phyloP scores from a whole-genome alignment of 2,797 vertebrate species.

The Hapalemur alaotrensis region DNA sequence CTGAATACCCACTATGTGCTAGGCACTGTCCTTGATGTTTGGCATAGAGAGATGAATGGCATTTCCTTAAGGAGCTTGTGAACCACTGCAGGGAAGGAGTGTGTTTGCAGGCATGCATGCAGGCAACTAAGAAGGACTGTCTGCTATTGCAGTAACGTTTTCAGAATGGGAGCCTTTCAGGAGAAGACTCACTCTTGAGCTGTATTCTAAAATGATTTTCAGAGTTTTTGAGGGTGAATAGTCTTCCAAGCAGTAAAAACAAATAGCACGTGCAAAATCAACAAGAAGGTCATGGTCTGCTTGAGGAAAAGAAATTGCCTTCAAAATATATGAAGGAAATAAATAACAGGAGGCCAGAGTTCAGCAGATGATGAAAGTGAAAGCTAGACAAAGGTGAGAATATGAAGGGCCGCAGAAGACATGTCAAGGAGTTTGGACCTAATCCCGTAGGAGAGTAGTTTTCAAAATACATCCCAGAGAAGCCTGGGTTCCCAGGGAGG shows the following conservation, averaged over 20 bases:
- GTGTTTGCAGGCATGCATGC: neutral
- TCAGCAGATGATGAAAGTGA: neutral
- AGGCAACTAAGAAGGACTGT: neutral
- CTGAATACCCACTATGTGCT: neutral
- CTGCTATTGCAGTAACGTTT: neutral
- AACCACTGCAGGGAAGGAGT: neutral
- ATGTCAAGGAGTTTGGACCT: neutral
- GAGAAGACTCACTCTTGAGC: neutral
- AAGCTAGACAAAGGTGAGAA: neutral
- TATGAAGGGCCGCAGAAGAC: neutral
- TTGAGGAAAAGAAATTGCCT: neutral
- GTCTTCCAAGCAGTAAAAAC: neutral
- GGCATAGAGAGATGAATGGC: neutral
- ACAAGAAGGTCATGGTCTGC: neutral
- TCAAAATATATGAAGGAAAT: neutral
- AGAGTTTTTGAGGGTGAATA: neutral
- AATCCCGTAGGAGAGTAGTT: neutral
- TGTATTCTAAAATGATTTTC: neutral
- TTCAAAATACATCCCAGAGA: neutral
- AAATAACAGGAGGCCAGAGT: neutral
- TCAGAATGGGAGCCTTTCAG: neutral
- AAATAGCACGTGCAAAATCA: neutral
- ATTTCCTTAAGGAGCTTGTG: neutral
- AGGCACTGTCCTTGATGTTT: neutral
- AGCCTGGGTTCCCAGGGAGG: neutral